Percentiles rank a stretch among this genome's conserved stretches.
Conservation (phyloP, 2,888 invertebrate species). For the Nomada ruficornis region DNA sequence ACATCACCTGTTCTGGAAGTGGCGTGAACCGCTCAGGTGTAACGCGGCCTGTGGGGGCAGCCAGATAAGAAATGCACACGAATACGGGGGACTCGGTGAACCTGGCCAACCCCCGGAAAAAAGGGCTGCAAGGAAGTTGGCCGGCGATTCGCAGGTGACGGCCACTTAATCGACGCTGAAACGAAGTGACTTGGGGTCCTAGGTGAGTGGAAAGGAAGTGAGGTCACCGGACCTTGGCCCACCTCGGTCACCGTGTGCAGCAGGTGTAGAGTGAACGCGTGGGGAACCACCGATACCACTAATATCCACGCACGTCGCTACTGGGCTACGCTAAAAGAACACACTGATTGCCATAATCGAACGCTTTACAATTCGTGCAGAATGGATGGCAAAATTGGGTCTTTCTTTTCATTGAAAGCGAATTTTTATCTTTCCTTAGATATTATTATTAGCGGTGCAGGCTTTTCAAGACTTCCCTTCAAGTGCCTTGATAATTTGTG, state of each 20-base stretch:
- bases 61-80: constrained; percentile 69
- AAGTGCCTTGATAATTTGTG: too few relatives aligned
- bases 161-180: constrained; percentile 64
- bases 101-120: constrained; percentile 52
- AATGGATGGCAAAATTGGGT: background rate
- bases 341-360: constrained; percentile 36
- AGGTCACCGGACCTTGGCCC: constrained; percentile 80
- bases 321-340: background rate
- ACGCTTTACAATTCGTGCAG: background rate
- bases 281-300: constrained; percentile 64
- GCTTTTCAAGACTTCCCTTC: too few relatives aligned
- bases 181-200: constrained; percentile 63
- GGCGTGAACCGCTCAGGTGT: constrained; percentile 55
- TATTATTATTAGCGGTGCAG: too few relatives aligned
- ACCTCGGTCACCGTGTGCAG: constrained; percentile 69
- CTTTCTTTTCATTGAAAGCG: background rate
- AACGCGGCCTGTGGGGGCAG: constrained; percentile 65
- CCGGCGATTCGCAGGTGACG: constrained; percentile 77
- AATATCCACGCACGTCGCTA: constrained; percentile 49
- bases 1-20: constrained; percentile 70
- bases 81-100: constrained; percentile 31
- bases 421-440: background rate
- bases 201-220: constrained; percentile 77
- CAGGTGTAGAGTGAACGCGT: constrained; percentile 61
- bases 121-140: constrained; percentile 76